phyloP scores from a whole-genome alignment of 2,113 vertebrate genomes.

The Platysternon megacephalum region DNA sequence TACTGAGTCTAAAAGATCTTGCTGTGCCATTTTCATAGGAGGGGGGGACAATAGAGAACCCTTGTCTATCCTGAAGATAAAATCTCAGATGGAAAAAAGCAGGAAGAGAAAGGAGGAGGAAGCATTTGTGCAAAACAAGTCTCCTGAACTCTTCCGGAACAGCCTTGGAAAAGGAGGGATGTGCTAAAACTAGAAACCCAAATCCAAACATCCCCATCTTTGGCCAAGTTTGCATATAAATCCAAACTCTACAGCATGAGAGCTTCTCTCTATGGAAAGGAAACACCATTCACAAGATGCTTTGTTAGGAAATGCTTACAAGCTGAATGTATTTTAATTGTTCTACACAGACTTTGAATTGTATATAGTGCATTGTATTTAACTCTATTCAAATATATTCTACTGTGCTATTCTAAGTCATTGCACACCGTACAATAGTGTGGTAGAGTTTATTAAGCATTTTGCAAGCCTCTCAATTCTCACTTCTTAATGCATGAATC shows the following conservation, averaged over 20 bases:
- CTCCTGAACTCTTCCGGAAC: background rate
- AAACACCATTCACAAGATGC: background rate
- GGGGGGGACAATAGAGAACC: background rate
- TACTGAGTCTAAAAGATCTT: background rate
- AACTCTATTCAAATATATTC: background rate
- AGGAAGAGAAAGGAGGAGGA: background rate
- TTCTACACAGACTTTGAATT: background rate
- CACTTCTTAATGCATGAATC: background rate
- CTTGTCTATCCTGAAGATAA: background rate
- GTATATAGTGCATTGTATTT: background rate
- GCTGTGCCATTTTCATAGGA: background rate
- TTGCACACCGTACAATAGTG: background rate
- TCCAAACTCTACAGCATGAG: background rate
- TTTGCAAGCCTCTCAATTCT: background rate
- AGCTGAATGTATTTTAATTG: background rate
- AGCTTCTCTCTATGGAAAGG: background rate
- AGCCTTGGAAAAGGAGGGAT: background rate
- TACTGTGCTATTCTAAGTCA: background rate
- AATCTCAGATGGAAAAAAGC: background rate
- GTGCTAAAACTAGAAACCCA: background rate
- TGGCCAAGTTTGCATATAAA: background rate
- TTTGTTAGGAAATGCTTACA: background rate
- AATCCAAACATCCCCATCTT: background rate
- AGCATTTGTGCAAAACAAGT: background rate
- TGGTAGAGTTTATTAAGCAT: background rate